phyloP scores from a whole-genome alignment of 2,797 vertebrate genomes.

The Vultur gryphus region DNA sequence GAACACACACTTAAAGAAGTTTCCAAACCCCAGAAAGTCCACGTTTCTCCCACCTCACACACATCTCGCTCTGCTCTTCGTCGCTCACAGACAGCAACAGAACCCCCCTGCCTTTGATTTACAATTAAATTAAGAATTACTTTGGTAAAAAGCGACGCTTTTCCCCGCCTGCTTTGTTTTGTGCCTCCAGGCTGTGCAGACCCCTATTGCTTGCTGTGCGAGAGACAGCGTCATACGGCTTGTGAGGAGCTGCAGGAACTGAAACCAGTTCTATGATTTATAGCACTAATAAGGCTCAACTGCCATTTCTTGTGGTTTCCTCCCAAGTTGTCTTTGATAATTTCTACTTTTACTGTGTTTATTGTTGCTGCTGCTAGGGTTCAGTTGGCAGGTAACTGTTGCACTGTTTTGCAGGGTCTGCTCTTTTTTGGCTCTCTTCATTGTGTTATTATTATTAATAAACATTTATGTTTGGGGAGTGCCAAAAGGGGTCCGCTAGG shows the following conservation, averaged over 20 bases:
- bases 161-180: slow-evolving; percentile 13
- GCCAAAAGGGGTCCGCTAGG: neutral
- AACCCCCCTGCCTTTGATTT: slow-evolving; percentile 28
- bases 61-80: fast-evolving
- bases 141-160: slow-evolving; percentile 28
- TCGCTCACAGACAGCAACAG: neutral
- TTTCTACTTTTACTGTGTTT: slow-evolving; percentile 22
- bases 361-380: slow-evolving; percentile 25
- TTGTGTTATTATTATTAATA: neutral
- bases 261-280: slow-evolving; percentile 71
- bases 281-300: slow-evolving; percentile 72
- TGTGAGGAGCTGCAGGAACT: slow-evolving; percentile 59
- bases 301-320: slow-evolving; percentile 69
- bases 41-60: neutral
- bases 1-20: neutral
- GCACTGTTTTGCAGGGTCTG: neutral
- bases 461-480: neutral
- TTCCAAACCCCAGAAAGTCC: neutral
- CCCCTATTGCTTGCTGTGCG: slow-evolving; percentile 40
- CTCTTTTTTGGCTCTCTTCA: neutral
- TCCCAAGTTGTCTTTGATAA: slow-evolving; percentile 64
- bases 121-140: slow-evolving; percentile 66
- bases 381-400: slow-evolving; percentile 30
- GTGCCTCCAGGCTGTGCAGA: slow-evolving; percentile 52
- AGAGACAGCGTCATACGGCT: slow-evolving; percentile 27